These are phyloP conservation scores for Apogon hyalosoma DNA, from an alignment of 2,797 vertebrate genomes.

Conservation along the genomic window DNA sequence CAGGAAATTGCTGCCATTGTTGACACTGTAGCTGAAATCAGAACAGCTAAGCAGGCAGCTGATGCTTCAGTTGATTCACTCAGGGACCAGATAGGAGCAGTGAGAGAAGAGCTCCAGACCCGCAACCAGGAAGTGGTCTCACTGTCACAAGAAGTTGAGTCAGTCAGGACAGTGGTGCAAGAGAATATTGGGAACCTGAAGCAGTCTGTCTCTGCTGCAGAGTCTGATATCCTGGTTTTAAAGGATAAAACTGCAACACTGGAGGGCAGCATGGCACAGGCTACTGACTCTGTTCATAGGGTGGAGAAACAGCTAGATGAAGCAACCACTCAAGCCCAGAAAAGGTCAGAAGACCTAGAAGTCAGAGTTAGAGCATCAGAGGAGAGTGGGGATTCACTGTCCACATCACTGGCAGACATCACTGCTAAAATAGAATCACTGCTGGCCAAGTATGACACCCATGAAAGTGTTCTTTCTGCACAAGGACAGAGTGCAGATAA, in stretches of 20 bases:
- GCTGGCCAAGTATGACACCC: conserved; percentile 76
- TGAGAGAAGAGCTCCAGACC: conserved; percentile 91
- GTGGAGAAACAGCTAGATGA: conserved; percentile 69
- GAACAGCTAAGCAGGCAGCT: conserved; percentile 73
- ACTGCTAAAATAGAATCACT: conserved; percentile 80
- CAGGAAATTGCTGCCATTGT: conserved; percentile 86
- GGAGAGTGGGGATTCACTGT: conserved; percentile 74
- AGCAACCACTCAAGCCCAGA: conserved; percentile 71
- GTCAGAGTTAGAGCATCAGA: conserved; percentile 83
- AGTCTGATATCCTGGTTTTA: conserved; percentile 76
- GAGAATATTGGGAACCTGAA: conserved; percentile 81
- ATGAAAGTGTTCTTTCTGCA: conserved; percentile 75
- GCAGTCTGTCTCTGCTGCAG: conserved; percentile 79
- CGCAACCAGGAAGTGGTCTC: conserved; percentile 91
- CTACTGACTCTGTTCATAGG: conserved; percentile 58
- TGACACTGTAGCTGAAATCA: conserved; percentile 82
- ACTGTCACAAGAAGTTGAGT: conserved; percentile 88
- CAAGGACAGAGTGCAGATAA: conserved; percentile 69
- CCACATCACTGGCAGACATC: conserved; percentile 65
- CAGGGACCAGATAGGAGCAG: conserved; percentile 85
- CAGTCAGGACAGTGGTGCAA: conserved; percentile 83
- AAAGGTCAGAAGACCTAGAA: conserved; percentile 80
- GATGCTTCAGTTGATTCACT: conserved; percentile 83
- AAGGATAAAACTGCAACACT: conserved; percentile 78
- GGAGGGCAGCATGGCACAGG: conserved; percentile 74